Base-by-base conservation (phyloP, 2,113 vertebrate genomes). In the Lichenostomus cassidix region DNA sequence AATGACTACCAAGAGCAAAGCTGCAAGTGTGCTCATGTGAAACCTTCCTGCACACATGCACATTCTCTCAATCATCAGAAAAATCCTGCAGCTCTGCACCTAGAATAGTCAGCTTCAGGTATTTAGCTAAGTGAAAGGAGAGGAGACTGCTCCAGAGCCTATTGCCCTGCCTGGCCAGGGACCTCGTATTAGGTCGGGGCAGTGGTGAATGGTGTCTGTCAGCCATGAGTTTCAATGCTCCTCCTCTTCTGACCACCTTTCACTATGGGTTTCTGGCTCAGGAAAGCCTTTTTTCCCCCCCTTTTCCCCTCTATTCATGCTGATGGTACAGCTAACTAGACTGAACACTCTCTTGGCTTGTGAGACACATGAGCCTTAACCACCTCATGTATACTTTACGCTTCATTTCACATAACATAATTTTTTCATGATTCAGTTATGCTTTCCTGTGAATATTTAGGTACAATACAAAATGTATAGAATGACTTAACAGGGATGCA, bases 101-200 rank as follows among this genome's bases (percentile, higher is more conserved):
- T 65, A 18, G 21, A 68, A 65, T 37, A 25, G 52, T n/a, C 23
- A 5, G 5, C 62, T 67, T 52, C 28, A 50, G n/a, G 14, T 39
- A 2, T 83, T 60, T 15, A 47, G 10, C 23, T 33, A 15, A 50
- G 29, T 31, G 37, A 81, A 89, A 64, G 5, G 35, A 68, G 27
- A 9, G 53, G 53, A 22, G 17, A 17, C 25, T 37, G 10, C 59
- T 68, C 33, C 65, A 56, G 67, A 78, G 33, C 25, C 19, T 3
- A 2, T 21, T 74, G 58, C 15, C 9, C 52, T 47, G 12, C 42
- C 37, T 85, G 35, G 39, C 17, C 27, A 41, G 31, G 31, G 39
- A 37, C 15, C 11, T n/a, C 0, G 0, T 33, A 6, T 29, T 63
- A 62, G 29, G 17, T 46, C 33, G 35, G 28, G 50, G 15, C 39